Percentiles rank a stretch among this genome's conserved stretches.
Evolutionary conservation across 2,888 invertebrate genomes (phyloP).

Genomic region (Amblyjoppa fuscipennis): DNA sequence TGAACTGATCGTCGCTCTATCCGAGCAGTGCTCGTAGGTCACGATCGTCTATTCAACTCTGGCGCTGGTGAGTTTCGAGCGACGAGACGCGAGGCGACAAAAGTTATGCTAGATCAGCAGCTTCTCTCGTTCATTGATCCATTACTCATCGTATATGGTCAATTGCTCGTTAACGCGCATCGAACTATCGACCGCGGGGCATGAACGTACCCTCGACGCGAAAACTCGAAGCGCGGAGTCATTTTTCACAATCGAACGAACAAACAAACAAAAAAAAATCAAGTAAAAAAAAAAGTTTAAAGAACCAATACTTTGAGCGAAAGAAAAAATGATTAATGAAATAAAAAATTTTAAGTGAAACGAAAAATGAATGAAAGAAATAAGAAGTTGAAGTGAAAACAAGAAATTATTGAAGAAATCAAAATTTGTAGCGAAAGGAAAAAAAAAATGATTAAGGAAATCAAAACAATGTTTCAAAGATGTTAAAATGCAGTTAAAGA

Average conservation of each 20-base stretch:
- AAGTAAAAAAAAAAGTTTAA: background rate
- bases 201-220: background rate
- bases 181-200: background rate
- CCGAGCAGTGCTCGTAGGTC: slow-evolving; percentile 49
- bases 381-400: background rate
- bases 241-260: too few species aligned
- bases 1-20: slow-evolving; percentile 47
- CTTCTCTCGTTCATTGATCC: slow-evolving; percentile 31
- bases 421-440: background rate
- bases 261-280: background rate
- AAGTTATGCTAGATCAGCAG: slow-evolving; percentile 46
- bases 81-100: slow-evolving; percentile 9
- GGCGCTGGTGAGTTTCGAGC: background rate
- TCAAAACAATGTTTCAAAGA: too few species aligned
- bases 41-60: slow-evolving; percentile 40
- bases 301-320: too few species aligned
- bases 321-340: background rate
- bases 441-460: background rate
- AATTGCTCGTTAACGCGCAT: slow-evolving; percentile 33
- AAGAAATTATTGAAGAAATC: background rate
- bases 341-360: too few species aligned
- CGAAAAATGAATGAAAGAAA: too few species aligned
- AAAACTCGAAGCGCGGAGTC: background rate
- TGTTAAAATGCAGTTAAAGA: too few species aligned
- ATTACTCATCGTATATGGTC: slow-evolving; percentile 35